Conservation (phyloP, 2,888 invertebrate genomes). For the Andrena dorsata region DNA sequence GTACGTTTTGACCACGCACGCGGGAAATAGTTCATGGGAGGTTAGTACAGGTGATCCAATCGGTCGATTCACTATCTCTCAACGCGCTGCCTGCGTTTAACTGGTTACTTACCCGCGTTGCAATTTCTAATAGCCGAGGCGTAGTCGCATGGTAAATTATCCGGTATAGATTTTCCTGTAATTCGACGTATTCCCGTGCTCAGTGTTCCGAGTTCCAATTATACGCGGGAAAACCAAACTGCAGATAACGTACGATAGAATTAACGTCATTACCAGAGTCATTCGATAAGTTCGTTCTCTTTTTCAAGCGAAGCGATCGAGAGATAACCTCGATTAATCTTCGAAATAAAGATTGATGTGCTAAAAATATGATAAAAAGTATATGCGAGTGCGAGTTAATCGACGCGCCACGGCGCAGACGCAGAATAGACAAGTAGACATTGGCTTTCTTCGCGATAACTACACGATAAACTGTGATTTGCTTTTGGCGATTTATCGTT, state of each 20-base stretch:
- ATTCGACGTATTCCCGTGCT: no score
- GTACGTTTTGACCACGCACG: conserved; percentile 38
- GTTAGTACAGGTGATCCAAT: conserved; percentile 35
- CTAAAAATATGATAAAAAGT: background rate
- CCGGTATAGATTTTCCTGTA: no score
- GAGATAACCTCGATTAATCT: background rate
- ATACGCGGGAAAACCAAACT: background rate
- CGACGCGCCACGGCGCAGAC: background rate
- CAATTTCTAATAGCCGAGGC: background rate
- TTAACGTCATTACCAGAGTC: background rate
- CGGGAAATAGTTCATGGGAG: conserved; percentile 30
- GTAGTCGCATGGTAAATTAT: background rate
- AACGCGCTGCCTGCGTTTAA: background rate
- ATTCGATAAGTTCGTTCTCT: background rate
- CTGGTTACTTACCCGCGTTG: background rate
- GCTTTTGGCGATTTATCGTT: background rate
- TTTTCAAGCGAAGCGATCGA: background rate
- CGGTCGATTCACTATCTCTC: background rate
- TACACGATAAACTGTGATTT: background rate
- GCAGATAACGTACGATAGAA: conserved; percentile 2
- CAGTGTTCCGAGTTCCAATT: background rate
- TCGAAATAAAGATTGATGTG: background rate
- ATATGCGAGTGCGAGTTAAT: background rate
- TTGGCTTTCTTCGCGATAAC: conserved; percentile 7
- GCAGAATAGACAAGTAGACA: background rate